These are phyloP conservation scores for Octomys mimax DNA, from an alignment of 2,797 vertebrate species.

Conservation along the genomic window DNA sequence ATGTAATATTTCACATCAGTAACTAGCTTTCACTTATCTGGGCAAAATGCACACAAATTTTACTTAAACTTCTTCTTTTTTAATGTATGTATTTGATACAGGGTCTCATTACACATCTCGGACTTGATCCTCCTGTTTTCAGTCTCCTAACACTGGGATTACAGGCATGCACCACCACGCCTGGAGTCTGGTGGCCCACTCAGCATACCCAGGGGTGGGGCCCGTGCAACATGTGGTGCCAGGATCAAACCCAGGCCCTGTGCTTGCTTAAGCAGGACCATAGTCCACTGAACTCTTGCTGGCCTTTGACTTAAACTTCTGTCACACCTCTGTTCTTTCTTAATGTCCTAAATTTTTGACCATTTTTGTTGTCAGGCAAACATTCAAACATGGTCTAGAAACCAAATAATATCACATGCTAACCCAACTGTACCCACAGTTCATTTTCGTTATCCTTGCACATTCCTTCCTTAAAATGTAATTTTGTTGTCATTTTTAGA, in stretches of 20 bases:
- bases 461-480: neutral
- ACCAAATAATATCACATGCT: neutral
- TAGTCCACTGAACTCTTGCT: no score
- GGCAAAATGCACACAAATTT: neutral
- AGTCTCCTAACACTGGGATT: no score
- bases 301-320: neutral
- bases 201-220: no score
- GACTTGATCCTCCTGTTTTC: no score
- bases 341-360: neutral
- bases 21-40: neutral
- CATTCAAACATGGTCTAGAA: neutral
- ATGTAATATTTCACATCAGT: neutral
- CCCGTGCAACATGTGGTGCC: no score
- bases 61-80: neutral
- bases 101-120: no score
- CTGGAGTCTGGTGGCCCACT: no score
- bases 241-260: no score
- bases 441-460: neutral
- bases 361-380: neutral
- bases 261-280: no score
- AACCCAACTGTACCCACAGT: neutral
- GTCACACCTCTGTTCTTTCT: neutral
- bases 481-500: neutral
- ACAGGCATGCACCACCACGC: no score
- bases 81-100: no score